Evolutionary conservation across 1,140 invertebrate genomes (phyloP), one percentile per base, ranked within the genome.

Genomic region (Bombus huntii): DNA sequence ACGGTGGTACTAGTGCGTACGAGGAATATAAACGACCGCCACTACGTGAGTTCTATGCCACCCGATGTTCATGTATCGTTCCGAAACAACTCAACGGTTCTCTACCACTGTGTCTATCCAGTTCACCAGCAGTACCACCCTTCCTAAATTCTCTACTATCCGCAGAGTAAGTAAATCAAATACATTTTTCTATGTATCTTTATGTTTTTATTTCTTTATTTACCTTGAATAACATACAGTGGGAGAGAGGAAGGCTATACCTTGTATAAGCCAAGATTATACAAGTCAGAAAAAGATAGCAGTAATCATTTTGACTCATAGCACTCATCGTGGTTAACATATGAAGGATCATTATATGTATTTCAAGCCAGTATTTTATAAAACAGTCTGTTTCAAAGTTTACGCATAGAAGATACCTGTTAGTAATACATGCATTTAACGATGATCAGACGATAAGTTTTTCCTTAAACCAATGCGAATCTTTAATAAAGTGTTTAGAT

Each of bases 51-150:
- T 84, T 78, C 83, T 81, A 86, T 91, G 89, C 90, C 90, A 86
- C 87, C 90, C 85, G 85, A 93, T 92, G 91, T 89, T 87, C 87
- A 83, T 90, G 89, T 82, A 87, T 87, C 91, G 85, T 81, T 65
- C 84, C 71, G 89, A 89, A 81, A 87, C 85, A 81, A 75, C 82
- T 86, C 81, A 83, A 81, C 88, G 88, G 86, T 89, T 84, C 84
- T 83, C 84, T 79, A 85, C 86, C 81, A 86, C 83, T 68, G 89
- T 86, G 86, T 88, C 89, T 89, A 83, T 77, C 88, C 84, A 78
- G 70, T 88, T 87, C 81, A 47, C 77, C 80, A 77, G 65, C 89
- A 83, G 81, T 85, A 90, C 81, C 89, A 91, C 84, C 89, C 88
- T 87, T 89, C 89, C 89, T 91, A 87, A 83, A 83, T 83, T 87